Evolutionary conservation across 53 echinoderm and acorn worm species (phyloP), one percentile per base, ranked within the genome.

Genomic region (Echinarachnius parma): DNA sequence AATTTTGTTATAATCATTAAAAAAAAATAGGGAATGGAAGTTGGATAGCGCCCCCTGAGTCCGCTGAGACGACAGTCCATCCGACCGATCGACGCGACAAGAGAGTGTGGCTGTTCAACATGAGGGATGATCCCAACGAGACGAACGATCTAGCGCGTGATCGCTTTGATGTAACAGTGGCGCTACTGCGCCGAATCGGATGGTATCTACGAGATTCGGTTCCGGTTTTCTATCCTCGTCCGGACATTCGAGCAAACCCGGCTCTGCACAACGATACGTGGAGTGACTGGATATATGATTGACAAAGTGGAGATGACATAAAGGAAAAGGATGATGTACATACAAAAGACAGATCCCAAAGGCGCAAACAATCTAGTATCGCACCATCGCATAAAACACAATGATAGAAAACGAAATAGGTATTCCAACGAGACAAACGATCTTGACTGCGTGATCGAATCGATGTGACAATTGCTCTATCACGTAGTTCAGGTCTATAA

Each of bases 211-310:
- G 37, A 36, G 53, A 58, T 4, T 47, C 82, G 31, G 81, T 86
- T 23, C 77, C 67, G 21, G 60, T 61, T 2, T 66, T 53, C 37
- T 86, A 81, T 29, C 86, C 86, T 23, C 64, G 63, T 55, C 70
- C 69, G 9, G 86, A 86, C 53, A 75, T 55, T 27, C 70, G 47
- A 61, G 77, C 81, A 2, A 64, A 86, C 44, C 86, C 86, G 28
- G 48, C 46, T 20, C 60, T 66, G 28, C 86, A 86, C 55, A 68
- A 77, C 28, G 77, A 52, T 46, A 56, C 62, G 13, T 86, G 86
- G 86, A 76, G 70, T 10, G 66, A 81, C 44, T 86, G 86, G 86
- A 39, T 39, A n/a, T n/a, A n/a, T n/a, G n/a, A n/a, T n/a, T n/a
- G n/a, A n/a, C n/a, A n/a, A n/a, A n/a, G n/a, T n/a, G n/a, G n/a